Evolutionary conservation across 1,140 invertebrate genomes (phyloP), one percentile per base, ranked within the genome.

Genomic region (Luehdorfia chinensis): DNA sequence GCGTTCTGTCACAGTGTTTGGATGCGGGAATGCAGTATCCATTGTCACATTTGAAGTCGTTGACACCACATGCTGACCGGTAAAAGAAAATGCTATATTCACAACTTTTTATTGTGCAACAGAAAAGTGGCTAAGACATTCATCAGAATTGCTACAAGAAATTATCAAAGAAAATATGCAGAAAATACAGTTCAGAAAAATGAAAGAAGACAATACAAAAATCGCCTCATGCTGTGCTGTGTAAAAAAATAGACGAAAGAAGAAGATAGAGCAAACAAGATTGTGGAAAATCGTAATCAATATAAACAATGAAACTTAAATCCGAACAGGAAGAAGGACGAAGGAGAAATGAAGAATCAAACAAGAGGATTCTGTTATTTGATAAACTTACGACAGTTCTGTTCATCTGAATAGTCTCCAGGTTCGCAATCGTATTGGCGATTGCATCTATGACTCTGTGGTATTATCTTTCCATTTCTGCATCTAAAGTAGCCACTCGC

Each of bases 1-100:
- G 67, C 59, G 87, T 86, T 49, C 91, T 89, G 81, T 97, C 92
- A 88, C 96, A 97, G 58, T 92, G 88, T 66, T 91, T 89, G 51
- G 83, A 87, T 66, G 87, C 84, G 23, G 89, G 87, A 55, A 97
- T 92, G 78, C 96, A 97, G 57, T 87, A 69, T 44, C 91, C 90
- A 79, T 89, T 90, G 47, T 76, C 66, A 77, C 92, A 93, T 56
- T 84, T 81, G 84, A 90, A 91, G 70, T 90, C 87, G 19, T 74
- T 71, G 41, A 71, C 73, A 71, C 71, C 72, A 80, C 81, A 85
- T 72, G 77, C 81, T 85, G 68, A 56, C 52, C 57, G 68, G 57
- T 63, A 78, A 80, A 84, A 80, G 47, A 79, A 69, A 75, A 54
- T 46, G 47, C 49, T 54, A 50, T 48, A 52, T 55, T 61, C 50